A percentile compares a stretch with the other conserved stretches of the same genome.
Evolutionary conservation across 1,140 invertebrate species (phyloP).

Genomic region (Aphidius gifuensis): DNA sequence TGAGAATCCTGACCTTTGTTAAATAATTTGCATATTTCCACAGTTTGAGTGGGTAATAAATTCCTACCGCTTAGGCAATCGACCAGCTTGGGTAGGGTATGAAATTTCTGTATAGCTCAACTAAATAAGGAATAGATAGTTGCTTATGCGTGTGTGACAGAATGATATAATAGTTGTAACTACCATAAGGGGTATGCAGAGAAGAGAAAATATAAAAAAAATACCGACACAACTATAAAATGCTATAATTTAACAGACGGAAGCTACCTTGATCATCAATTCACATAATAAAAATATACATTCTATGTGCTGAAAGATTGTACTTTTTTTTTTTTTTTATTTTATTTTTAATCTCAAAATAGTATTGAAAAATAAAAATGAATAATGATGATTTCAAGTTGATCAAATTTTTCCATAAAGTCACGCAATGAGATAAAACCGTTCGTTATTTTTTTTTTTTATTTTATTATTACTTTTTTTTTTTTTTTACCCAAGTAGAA

Average conservation of each 20-base stretch:
- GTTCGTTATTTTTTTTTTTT: neutral
- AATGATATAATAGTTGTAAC: no score
- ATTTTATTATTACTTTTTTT: neutral
- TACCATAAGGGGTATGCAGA: no score
- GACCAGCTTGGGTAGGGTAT: slow-evolving; percentile 21
- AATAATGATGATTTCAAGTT: neutral
- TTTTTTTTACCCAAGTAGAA: neutral
- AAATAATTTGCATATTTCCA: slow-evolving; percentile 50
- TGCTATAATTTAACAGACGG: slow-evolving; percentile 39
- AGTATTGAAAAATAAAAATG: neutral
- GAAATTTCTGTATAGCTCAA: slow-evolving; percentile 4
- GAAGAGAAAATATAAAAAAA: slow-evolving; percentile 21
- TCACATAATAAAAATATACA: slow-evolving; percentile 17
- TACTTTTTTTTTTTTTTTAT: slow-evolving; percentile 7
- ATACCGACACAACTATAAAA: slow-evolving; percentile 18
- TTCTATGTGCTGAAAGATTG: slow-evolving; percentile 12
- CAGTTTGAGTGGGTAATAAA: slow-evolving; percentile 49
- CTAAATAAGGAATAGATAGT: no score
- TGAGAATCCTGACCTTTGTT: slow-evolving; percentile 50
- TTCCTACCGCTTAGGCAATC: slow-evolving; percentile 49
- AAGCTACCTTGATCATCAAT: slow-evolving; percentile 22
- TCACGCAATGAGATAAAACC: no score
- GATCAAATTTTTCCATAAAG: no score
- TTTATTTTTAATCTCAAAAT: neutral
- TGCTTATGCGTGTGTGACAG: no score